A percentile compares a stretch with the other conserved stretches of the same genome.
Evolutionary conservation across 2,113 vertebrate species (phyloP).

Genomic region (Cyanocitta stelleri): DNA sequence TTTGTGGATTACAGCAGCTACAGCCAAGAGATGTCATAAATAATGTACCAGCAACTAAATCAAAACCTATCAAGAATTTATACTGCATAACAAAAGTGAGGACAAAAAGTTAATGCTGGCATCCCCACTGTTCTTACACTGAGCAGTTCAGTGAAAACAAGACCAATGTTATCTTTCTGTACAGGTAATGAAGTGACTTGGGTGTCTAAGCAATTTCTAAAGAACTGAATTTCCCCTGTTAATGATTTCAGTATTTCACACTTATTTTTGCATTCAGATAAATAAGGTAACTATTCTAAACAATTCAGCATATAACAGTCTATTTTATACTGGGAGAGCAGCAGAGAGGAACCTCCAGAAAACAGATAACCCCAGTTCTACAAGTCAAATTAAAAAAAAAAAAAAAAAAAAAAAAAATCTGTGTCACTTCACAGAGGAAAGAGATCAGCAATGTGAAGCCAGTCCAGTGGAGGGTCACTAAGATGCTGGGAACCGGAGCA

Average conservation of each 20-base stretch:
- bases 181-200: background rate
- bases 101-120: slow-evolving; percentile 12
- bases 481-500: background rate
- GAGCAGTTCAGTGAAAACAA: background rate
- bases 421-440: background rate
- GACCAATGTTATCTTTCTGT: background rate
- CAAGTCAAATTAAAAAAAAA: background rate
- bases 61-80: slow-evolving; percentile 40
- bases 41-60: slow-evolving; percentile 45
- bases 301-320: background rate
- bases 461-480: background rate
- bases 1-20: slow-evolving; percentile 19
- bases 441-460: background rate
- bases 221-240: background rate
- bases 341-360: background rate
- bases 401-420: background rate
- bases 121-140: background rate
- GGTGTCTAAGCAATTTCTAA: background rate
- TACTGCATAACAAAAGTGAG: background rate
- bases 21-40: slow-evolving; percentile 47
- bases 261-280: background rate
- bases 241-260: background rate
- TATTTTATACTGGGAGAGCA: background rate
- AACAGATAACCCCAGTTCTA: background rate
- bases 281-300: background rate